phyloP scores from a whole-genome alignment of 2,797 vertebrate species.

The Linurgus olivaceus region DNA sequence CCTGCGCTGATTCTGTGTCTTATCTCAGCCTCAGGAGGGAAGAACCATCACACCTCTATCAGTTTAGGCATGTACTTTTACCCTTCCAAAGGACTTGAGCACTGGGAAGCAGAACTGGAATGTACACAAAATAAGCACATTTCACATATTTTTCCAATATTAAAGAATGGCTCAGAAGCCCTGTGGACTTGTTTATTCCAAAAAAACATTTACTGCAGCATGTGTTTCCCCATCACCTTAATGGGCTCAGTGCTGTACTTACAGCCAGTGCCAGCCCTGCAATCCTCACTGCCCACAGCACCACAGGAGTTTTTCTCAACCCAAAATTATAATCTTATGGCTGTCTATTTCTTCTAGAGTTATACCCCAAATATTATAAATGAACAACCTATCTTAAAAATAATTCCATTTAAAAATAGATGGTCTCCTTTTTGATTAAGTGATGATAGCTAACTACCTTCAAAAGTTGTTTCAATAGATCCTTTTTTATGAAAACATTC shows the following conservation, averaged over 20 bases:
- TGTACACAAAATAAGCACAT: not conserved
- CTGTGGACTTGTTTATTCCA: not conserved
- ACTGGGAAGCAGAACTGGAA: not conserved
- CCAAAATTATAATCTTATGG: not conserved
- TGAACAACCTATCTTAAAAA: not conserved
- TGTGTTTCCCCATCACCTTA: not conserved
- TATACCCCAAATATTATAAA: not conserved
- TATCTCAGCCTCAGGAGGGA: not conserved
- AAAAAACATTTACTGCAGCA: fast-evolving
- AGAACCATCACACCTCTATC: not conserved
- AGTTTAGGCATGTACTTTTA: not conserved
- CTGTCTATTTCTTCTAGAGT: not conserved
- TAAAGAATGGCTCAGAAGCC: not conserved
- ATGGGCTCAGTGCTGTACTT: not conserved
- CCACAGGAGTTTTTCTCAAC: not conserved
- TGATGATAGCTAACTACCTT: not conserved
- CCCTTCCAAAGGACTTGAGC: not conserved
- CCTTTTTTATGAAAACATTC: not conserved
- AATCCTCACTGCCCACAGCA: not conserved
- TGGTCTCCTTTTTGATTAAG: not conserved
- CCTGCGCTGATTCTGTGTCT: not conserved
- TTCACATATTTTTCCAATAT: not conserved
- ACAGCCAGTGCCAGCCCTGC: not conserved
- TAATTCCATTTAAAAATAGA: not conserved
- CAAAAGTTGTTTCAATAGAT: not conserved